Percentiles rank a stretch among this genome's conserved stretches.
Evolutionary conservation across 2,888 invertebrate species (phyloP).

Genomic region (Pammene fasciana): DNA sequence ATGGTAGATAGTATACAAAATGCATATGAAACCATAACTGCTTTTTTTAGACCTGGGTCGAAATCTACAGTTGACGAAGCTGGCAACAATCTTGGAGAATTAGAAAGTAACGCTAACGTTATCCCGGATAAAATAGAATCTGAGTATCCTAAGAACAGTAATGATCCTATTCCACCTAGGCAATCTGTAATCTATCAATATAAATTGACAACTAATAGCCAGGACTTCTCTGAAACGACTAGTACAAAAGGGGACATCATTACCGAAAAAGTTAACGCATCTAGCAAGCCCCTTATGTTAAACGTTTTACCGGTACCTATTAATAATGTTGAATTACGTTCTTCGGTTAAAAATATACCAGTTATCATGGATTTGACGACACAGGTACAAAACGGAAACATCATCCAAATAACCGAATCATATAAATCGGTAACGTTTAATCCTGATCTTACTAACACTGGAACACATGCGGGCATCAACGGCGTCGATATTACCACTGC

Average conservation of each 20-base stretch:
- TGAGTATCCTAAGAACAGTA: not conserved
- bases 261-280: not conserved
- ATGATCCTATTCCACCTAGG: not conserved
- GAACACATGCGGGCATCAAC: not conserved
- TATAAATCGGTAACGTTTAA: conserved; percentile 2
- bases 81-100: not conserved
- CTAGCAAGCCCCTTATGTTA: conserved; percentile 1
- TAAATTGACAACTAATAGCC: not conserved
- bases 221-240: not conserved
- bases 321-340: conserved; percentile 1
- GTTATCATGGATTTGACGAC: not conserved
- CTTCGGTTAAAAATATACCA: not conserved
- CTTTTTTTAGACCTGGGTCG: not conserved
- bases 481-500: not conserved
- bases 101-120: not conserved
- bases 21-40: not conserved
- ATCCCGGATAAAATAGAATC: not conserved
- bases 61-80: not conserved
- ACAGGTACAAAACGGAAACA: not conserved
- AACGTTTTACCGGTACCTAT: not conserved
- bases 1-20: not conserved
- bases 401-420: conserved; percentile 7
- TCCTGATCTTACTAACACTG: not conserved
- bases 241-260: not conserved
- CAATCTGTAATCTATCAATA: not conserved